Evolutionary conservation across 1,140 invertebrate genomes (phyloP).

Genomic region (Drosophila murphyi): DNA sequence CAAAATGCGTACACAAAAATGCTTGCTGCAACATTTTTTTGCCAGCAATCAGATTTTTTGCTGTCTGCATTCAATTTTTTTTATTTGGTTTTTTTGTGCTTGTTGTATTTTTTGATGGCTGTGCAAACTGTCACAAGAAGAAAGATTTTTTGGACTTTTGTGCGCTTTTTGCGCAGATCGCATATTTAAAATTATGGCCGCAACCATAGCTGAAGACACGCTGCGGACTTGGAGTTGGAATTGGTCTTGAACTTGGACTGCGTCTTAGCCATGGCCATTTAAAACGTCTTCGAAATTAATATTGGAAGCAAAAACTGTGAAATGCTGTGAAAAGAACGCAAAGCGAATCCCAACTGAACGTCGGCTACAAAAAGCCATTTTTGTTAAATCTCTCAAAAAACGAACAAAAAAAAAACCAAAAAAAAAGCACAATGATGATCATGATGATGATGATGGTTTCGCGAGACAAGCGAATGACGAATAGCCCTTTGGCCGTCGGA

Average conservation of each 20-base stretch:
- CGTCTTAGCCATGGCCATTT: slow-evolving; percentile 70
- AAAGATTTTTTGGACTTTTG: slow-evolving; percentile 55
- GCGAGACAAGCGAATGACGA: slow-evolving; percentile 82
- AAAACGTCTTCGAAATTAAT: slow-evolving; percentile 83
- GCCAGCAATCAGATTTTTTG: slow-evolving; percentile 36
- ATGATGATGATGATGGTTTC: slow-evolving; percentile 30
- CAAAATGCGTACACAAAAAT: slow-evolving; percentile 70
- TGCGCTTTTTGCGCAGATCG: slow-evolving; percentile 42
- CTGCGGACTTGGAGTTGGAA: slow-evolving; percentile 1
- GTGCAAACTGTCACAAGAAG: slow-evolving; percentile 63
- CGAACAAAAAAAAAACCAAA: slow-evolving; percentile 24
- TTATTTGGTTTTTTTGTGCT: slow-evolving; percentile 6
- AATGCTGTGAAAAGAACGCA: slow-evolving; percentile 82
- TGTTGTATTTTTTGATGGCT: not conserved
- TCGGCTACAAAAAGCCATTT: slow-evolving; percentile 70
- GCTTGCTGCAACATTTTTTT: slow-evolving; percentile 54
- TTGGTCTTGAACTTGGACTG: slow-evolving; percentile 32
- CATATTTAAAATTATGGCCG: slow-evolving; percentile 77
- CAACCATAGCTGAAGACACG: slow-evolving; percentile 15
- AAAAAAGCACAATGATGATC: slow-evolving; percentile 37
- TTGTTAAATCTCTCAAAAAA: slow-evolving; percentile 55
- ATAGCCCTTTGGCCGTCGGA: slow-evolving; percentile 73
- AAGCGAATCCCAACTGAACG: slow-evolving; percentile 40
- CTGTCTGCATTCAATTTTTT: slow-evolving; percentile 48
- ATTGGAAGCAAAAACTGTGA: slow-evolving; percentile 78